Percentiles rank a stretch among this genome's conserved stretches.
Conservation (phyloP, 2,888 invertebrate genomes). For the Temnothorax rugatulus region DNA sequence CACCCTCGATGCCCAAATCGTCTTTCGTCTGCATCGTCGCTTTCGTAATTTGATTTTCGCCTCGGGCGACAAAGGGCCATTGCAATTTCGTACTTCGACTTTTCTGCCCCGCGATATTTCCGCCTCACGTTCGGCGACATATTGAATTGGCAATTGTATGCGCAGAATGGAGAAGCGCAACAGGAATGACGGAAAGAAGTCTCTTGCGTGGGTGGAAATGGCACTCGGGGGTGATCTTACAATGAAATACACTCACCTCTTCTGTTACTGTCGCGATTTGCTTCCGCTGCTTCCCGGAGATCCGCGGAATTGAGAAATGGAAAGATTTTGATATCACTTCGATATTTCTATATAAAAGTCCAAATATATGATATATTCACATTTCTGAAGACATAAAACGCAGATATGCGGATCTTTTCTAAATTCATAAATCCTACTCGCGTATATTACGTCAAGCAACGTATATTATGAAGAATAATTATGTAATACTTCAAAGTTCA, state of each 20-base stretch:
- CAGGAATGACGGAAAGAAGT: constrained; percentile 68
- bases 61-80: constrained; percentile 56
- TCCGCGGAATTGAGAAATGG: constrained; percentile 34
- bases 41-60: constrained; percentile 74
- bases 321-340: constrained; percentile 46
- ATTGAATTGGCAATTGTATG: constrained; percentile 73
- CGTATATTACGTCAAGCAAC: not conserved
- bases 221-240: constrained; percentile 79
- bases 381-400: not conserved
- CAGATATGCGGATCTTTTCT: not conserved
- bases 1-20: constrained; percentile 64
- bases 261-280: constrained; percentile 56
- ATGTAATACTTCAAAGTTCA: not conserved
- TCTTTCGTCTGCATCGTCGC: constrained; percentile 58
- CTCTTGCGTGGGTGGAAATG: constrained; percentile 71
- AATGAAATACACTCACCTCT: constrained; percentile 76
- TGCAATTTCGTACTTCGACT: constrained; percentile 64
- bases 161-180: constrained; percentile 53
- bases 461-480: not conserved
- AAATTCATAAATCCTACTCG: not conserved
- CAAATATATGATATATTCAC: not conserved
- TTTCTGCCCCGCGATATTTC: constrained; percentile 42
- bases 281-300: constrained; percentile 38
- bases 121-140: constrained; percentile 62
- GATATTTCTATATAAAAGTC: constrained; percentile 16